Evolutionary conservation across 2,113 vertebrate species (phyloP).

Genomic region (Todiramphus chloris): DNA sequence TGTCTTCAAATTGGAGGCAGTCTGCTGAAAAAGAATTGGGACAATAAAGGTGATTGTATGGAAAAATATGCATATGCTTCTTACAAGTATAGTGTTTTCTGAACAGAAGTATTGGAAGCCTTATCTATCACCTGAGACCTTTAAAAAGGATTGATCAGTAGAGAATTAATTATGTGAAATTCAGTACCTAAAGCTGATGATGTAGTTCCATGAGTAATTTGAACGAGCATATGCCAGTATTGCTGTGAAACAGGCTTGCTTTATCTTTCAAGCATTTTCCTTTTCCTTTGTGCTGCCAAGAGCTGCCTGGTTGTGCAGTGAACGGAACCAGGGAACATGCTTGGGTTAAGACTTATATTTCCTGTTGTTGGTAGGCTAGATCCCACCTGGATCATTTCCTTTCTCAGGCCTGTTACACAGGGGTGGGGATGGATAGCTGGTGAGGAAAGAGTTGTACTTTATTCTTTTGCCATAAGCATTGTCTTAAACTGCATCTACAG

Average conservation of each 20-base stretch:
- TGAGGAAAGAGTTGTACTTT: background rate
- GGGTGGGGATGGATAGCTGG: background rate
- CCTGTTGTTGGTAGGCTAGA: background rate
- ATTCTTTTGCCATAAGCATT: background rate
- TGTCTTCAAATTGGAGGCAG: background rate
- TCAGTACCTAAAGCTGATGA: background rate
- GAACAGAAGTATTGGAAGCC: background rate
- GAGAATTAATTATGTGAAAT: background rate
- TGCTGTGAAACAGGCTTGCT: background rate
- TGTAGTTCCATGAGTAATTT: background rate
- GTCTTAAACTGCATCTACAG: background rate
- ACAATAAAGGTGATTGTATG: background rate
- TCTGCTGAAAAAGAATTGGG: background rate
- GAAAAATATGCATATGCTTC: background rate
- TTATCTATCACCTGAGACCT: background rate
- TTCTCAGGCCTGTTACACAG: background rate
- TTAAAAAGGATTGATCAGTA: background rate
- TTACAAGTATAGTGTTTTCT: background rate
- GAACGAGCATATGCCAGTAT: background rate
- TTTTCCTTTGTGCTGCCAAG: background rate
- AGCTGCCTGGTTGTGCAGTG: background rate
- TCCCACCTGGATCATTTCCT: background rate
- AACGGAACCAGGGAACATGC: background rate
- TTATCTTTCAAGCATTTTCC: fast-evolving
- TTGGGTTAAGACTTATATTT: background rate